Base-by-base conservation (phyloP, 92 coral and sea anemone genomes). In the Heteractis magnifica region DNA sequence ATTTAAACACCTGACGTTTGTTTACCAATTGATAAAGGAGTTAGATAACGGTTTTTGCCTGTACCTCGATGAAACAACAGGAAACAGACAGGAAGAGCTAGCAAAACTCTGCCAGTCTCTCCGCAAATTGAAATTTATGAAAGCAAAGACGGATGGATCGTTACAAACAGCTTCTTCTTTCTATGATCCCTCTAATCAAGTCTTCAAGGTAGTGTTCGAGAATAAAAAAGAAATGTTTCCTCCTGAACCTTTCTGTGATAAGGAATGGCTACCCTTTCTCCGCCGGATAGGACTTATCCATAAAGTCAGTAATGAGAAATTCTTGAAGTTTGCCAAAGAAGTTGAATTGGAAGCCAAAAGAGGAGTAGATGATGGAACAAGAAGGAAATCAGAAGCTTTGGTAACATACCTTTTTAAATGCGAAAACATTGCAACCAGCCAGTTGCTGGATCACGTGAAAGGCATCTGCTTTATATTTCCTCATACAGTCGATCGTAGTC, bases 191-290 rank as follows among this genome's bases (percentile, higher is more conserved):
- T 23, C 12, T 1, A 78, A 80, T 65, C 16, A 53, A 8, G 97
- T 90, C 13, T 92, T 92, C 79, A n/a, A 70, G 7, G 86, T 68
- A 10, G 84, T 93, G 92, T 72, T 93, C 5, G 50, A 9, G 14
- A 50, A 81, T 18, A 26, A 82, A 9, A 49, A 71, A 76, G 84
- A 87, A 10, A 8, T 56, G 80, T 88, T 90, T 60, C 96, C 96
- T 6, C 90, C 88, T 26, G 48, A 77, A 16, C 90, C 92, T 26
- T 92, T 92, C 55, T n/a, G 82, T 11, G 76, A 65, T 0, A 26
- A 68, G 0, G 48, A 79, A 3, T 93, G 97, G 97, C 70, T 93
- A 23, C 65, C 78, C 10, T 88, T 93, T 82, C 80, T 93, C 60
- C 62, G 75, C 18, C 56, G 65, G 68, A 58, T 93, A 7, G 97